These are phyloP conservation scores for Sarcophaga variegata DNA, from an alignment of 2,888 invertebrate species.

Conservation along the genomic window DNA sequence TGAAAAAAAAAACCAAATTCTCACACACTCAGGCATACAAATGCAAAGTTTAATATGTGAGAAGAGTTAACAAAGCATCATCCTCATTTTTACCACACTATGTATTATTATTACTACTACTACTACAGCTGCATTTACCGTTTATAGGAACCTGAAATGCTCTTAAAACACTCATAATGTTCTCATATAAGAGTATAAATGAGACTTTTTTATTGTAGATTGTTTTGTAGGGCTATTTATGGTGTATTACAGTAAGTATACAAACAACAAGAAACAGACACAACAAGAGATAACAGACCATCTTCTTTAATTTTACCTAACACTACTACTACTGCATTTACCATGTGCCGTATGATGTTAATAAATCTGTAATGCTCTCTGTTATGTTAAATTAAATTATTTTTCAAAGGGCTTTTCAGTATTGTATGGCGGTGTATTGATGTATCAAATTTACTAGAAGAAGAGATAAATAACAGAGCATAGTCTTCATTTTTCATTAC, in stretches of 20 bases:
- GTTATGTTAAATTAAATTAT: too few relatives aligned
- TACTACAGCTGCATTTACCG: not conserved
- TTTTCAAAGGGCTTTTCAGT: too few relatives aligned
- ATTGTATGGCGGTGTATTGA: not conserved
- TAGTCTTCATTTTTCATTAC: not conserved
- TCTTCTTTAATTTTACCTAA: slow-evolving; percentile 24
- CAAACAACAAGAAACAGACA: not conserved
- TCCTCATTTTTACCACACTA: not conserved
- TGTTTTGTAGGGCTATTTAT: too few relatives aligned
- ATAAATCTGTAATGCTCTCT: too few relatives aligned
- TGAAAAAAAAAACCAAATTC: slow-evolving; percentile 57
- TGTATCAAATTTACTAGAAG: not conserved
- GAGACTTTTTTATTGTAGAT: too few relatives aligned
- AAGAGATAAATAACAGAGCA: not conserved
- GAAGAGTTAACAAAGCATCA: not conserved
- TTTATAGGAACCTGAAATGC: not conserved
- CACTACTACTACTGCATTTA: not conserved
- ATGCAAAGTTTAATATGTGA: not conserved
- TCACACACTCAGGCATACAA: slow-evolving; percentile 17
- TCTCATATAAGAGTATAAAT: too few relatives aligned
- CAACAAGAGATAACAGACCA: slow-evolving; percentile 31
- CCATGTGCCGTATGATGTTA: too few relatives aligned
- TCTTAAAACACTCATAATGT: not conserved
- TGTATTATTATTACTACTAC: not conserved
- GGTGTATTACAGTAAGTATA: too few relatives aligned